phyloP scores from a whole-genome alignment of 1,140 invertebrate species.

The Gonatopus flavifemur region DNA sequence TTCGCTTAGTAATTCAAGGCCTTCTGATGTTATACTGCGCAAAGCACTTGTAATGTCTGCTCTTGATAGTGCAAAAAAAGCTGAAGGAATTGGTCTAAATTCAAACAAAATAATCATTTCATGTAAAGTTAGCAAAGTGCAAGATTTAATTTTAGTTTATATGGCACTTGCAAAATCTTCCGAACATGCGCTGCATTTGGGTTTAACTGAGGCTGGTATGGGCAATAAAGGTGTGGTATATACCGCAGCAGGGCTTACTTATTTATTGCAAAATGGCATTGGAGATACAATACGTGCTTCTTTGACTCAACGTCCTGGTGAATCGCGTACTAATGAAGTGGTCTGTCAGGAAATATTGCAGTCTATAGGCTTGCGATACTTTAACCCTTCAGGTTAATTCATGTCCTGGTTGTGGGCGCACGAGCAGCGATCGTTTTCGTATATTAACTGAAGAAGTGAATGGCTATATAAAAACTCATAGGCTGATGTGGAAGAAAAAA shows the following conservation, averaged over 20 bases:
- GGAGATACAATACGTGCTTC: constrained; percentile 18
- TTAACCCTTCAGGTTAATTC: no score
- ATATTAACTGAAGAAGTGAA: no score
- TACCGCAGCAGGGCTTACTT: constrained; percentile 19
- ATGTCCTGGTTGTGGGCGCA: no score
- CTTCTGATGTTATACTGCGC: no score
- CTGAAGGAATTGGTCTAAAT: constrained; percentile 16
- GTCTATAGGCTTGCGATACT: no score
- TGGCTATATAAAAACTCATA: no score
- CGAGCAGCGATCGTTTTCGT: no score
- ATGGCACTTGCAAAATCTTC: constrained; percentile 21
- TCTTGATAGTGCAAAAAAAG: no score
- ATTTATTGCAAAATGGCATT: constrained; percentile 21
- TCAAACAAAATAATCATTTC: constrained; percentile 18
- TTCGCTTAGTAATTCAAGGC: no score
- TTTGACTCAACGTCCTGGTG: constrained; percentile 17
- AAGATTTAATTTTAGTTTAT: constrained; percentile 22
- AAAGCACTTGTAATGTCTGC: no score
- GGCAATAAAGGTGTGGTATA: constrained; percentile 16
- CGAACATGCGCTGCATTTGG: constrained; percentile 21
- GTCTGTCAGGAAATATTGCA: no score
- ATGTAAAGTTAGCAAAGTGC: constrained; percentile 17
- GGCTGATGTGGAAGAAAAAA: no score
- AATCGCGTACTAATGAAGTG: constrained; percentile 16
- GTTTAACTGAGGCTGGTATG: constrained; percentile 20